phyloP scores from a whole-genome alignment of 2,797 vertebrate genomes.

The Staurois parvus region DNA sequence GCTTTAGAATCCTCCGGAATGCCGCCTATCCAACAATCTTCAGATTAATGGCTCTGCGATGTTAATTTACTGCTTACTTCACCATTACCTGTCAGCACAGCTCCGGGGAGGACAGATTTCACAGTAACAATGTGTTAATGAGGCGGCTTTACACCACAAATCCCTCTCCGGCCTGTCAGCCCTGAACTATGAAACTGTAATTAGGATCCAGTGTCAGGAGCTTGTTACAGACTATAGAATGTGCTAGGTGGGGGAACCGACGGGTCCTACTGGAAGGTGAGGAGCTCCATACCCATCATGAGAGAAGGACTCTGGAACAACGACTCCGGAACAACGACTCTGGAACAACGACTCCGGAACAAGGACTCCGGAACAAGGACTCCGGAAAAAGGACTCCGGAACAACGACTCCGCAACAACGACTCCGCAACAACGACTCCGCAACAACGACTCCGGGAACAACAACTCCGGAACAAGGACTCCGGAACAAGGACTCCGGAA shows the following conservation, averaged over 20 bases:
- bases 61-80: constrained; percentile 13
- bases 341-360: neutral
- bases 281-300: neutral
- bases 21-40: neutral
- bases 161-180: constrained; percentile 19
- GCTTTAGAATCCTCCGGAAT: neutral
- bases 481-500: too few species aligned
- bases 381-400: neutral
- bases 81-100: constrained; percentile 10
- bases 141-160: constrained; percentile 15
- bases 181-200: constrained; percentile 32
- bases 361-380: too few species aligned
- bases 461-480: too few species aligned
- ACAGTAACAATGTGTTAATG: constrained; percentile 28
- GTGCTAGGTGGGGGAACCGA: neutral
- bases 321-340: neutral
- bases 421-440: neutral
- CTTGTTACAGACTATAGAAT: constrained; percentile 17
- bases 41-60: constrained; percentile 5
- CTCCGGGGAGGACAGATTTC: neutral
- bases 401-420: too few species aligned
- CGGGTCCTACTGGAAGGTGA: neutral
- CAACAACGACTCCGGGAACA: neutral
- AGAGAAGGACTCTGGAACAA: neutral
- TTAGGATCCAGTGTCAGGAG: neutral